A percentile compares a stretch with the other conserved stretches of the same genome.
These are phyloP conservation scores for Hylaeus anthracinus DNA, from an alignment of 1,140 invertebrate genomes.

Conservation along the genomic window DNA sequence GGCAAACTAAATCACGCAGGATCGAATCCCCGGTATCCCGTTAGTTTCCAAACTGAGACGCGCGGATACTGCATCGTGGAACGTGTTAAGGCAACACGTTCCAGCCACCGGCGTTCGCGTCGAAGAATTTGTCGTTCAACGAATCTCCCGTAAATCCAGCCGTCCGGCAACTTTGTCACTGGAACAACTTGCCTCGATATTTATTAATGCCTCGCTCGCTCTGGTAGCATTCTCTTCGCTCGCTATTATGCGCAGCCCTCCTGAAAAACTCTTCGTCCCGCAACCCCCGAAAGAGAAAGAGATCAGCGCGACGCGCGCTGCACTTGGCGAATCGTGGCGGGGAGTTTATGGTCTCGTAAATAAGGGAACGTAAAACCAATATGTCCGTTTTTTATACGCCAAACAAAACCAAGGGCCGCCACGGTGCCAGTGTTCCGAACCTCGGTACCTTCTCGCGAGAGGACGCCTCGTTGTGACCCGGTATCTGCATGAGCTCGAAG, in stretches of 20 bases:
- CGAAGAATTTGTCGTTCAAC: background rate
- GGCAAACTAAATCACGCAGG: no score
- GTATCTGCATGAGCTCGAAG: conserved; percentile 53
- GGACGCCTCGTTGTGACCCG: conserved; percentile 15
- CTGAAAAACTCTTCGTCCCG: background rate
- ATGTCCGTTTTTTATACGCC: conserved; percentile 63
- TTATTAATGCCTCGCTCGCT: conserved; percentile 42
- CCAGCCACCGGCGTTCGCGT: no score
- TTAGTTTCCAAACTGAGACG: no score
- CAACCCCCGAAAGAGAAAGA: background rate
- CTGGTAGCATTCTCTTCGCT: conserved; percentile 2
- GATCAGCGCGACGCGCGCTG: conserved; percentile 13
- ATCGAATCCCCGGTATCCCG: no score
- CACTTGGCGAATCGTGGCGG: conserved; percentile 59
- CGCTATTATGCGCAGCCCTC: conserved; percentile 15
- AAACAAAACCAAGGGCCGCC: conserved; percentile 43
- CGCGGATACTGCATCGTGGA: background rate
- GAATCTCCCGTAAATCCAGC: conserved; percentile 23
- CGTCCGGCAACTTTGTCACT: conserved; percentile 12
- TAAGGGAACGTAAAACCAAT: conserved; percentile 74
- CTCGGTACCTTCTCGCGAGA: no score
- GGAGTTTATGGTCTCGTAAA: conserved; percentile 75
- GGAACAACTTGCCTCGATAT: conserved; percentile 44
- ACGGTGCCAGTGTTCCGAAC: no score
- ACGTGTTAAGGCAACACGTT: background rate